Evolutionary conservation across 2,113 vertebrate genomes (phyloP).

Genomic region (Petromus typicus): DNA sequence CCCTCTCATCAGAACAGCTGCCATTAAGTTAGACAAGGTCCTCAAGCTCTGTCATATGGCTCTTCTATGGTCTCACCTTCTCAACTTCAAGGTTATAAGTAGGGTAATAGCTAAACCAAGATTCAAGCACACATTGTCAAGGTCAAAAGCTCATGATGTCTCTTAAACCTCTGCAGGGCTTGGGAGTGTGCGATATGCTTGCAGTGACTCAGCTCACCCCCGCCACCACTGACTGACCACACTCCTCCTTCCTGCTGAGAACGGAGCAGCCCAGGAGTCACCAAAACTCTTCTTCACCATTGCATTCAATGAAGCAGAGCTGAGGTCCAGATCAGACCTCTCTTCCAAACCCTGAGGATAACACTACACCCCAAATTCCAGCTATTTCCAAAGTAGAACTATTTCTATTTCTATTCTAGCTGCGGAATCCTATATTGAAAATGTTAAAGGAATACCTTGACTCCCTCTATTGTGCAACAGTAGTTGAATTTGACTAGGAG

Average conservation of each 20-base stretch:
- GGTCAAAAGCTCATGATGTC: neutral
- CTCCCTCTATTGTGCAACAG: neutral
- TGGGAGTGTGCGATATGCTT: neutral
- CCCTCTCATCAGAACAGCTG: neutral
- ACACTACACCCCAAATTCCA: neutral
- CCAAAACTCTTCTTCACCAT: neutral
- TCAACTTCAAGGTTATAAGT: constrained; percentile 3
- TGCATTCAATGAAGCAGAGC: neutral
- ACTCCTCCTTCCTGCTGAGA: neutral
- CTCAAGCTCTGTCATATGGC: neutral
- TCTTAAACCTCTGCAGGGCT: neutral
- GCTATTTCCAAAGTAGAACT: neutral
- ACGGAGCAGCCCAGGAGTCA: neutral
- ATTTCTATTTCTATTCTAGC: constrained; percentile 13
- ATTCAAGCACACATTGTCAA: neutral
- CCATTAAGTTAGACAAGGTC: neutral
- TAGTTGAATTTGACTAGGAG: neutral
- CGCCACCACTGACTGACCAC: neutral
- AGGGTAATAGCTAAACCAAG: neutral
- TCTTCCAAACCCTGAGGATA: neutral
- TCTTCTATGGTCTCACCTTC: neutral
- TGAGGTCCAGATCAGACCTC: neutral
- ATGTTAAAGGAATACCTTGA: neutral
- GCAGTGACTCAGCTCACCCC: neutral
- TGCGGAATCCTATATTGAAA: neutral